Base-by-base conservation (phyloP, 2,113 vertebrate genomes). In the Sturnira hondurensis region DNA sequence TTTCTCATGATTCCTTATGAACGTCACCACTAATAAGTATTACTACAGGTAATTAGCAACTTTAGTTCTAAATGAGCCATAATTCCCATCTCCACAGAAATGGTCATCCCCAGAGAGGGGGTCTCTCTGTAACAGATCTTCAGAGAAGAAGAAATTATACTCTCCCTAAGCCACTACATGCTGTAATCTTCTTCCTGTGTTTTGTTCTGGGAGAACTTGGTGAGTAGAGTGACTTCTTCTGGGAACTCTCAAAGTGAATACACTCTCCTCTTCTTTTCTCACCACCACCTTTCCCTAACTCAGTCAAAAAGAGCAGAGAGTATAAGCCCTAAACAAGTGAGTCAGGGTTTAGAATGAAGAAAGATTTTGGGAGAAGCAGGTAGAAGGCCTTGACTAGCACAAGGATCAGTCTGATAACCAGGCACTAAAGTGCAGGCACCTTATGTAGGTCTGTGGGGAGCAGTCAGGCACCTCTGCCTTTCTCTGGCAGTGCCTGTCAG, bases 361-460 rank as follows among this genome's bases (percentile, higher is more conserved):
- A 58, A 89, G n/a, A 58, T 50, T 70, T 31, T 54, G 76, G 91
- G 31, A 91, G 78, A 96, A 89, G 28, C 78, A 71, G 41, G 33
- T 7, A 76, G 54, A 92, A 89, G 73, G 45, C 52, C 68, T 68
- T 71, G 71, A 54, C 56, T 85, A 73, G 38, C 92, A 65, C 88
- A 70, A 68, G 56, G 88, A 94, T 67, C 94, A 83, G 88, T 86
- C 67, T 89, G 71, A 88, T 88, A 73, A 92, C 47, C 63, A 96
- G 76, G 94, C 31, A 47, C 86, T 94, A 88, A 92, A 95, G 85
- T 70, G 95, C 93, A 86, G 93, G 56, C 82, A 94, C 76, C 76
- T 94, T 77, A 94, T 74, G 90, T 74, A 74, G 87, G 10, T 65
- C 63, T 36, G 68, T 96, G 93, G 94, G 94, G 63, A 94, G 73